These are phyloP conservation scores for Uloborus plumipes DNA, from an alignment of 2,888 invertebrate species.

Conservation along the genomic window DNA sequence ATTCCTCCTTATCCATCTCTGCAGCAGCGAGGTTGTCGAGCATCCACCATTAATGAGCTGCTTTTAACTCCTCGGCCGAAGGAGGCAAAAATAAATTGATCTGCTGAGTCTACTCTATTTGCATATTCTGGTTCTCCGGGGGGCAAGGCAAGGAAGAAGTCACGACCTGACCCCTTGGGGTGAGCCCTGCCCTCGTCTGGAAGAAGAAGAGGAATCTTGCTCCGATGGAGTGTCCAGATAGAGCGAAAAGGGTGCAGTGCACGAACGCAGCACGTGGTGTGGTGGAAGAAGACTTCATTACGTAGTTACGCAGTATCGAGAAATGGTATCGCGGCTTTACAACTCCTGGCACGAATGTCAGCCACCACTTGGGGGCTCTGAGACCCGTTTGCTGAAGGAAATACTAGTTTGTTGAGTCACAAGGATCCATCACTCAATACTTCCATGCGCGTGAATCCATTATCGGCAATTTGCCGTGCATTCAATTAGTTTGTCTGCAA, in stretches of 20 bases:
- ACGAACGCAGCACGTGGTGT: constrained; percentile 17
- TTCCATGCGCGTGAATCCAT: constrained; percentile 9
- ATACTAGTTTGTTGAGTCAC: constrained; percentile 6
- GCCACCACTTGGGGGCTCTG: too few species aligned
- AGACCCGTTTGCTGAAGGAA: constrained; percentile 6
- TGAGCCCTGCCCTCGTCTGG: constrained; percentile 9
- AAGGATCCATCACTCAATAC: background rate
- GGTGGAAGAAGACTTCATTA: constrained; percentile 17
- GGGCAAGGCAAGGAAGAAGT: constrained; percentile 13
- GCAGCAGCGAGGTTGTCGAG: background rate
- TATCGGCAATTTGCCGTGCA: background rate
- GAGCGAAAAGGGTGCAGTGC: constrained; percentile 10
- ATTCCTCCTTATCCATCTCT: background rate
- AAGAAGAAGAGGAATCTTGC: constrained; percentile 9
- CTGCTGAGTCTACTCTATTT: constrained; percentile 19
- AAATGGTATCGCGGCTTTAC: constrained; percentile 6
- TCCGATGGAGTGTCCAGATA: constrained; percentile 12
- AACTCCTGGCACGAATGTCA: too few species aligned
- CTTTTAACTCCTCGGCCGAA: constrained; percentile 15
- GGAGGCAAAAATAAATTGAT: constrained; percentile 10
- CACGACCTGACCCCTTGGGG: constrained; percentile 39
- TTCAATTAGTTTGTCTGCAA: background rate
- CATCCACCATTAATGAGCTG: constrained; percentile 17
- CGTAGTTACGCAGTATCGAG: constrained; percentile 11
- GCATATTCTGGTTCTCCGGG: constrained; percentile 19